A percentile compares a stretch with the other conserved stretches of the same genome.
These are phyloP conservation scores for Drosophila ambigua DNA, from an alignment of 1,140 invertebrate species.

Conservation along the genomic window DNA sequence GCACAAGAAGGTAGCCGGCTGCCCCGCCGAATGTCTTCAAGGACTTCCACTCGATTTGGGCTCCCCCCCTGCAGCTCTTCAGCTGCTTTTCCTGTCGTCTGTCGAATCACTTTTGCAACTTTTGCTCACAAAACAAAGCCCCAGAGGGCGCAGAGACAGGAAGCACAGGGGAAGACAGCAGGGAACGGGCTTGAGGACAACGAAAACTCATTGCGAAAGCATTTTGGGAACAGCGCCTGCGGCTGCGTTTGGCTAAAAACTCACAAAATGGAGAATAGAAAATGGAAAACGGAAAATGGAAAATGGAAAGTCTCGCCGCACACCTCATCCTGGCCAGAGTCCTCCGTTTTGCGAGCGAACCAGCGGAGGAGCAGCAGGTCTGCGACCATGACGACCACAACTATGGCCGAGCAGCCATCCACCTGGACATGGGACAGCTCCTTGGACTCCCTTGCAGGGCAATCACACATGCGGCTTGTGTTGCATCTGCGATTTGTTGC, in stretches of 20 bases:
- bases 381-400: no score
- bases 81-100: conserved; percentile 56
- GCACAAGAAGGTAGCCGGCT: no score
- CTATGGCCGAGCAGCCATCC: no score
- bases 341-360: no score
- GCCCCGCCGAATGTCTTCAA: conserved; percentile 41
- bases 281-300: conserved; percentile 13
- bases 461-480: no score
- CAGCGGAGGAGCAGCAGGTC: no score
- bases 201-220: conserved; percentile 75
- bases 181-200: conserved; percentile 23
- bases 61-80: conserved; percentile 6
- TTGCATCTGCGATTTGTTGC: no score
- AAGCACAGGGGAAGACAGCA: no score
- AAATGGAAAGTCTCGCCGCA: background rate
- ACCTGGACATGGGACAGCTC: no score
- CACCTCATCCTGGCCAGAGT: no score
- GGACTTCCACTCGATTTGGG: conserved; percentile 54
- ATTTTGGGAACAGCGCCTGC: conserved; percentile 76
- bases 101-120: conserved; percentile 78
- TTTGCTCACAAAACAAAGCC: conserved; percentile 30
- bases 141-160: background rate
- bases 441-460: no score
- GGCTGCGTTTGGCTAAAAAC: conserved; percentile 77
- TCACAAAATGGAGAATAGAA: conserved; percentile 74